Percentiles rank a stretch among this genome's conserved stretches.
phyloP scores from a whole-genome alignment of 2,888 invertebrate species.

The Sceliomorpha sp. region DNA sequence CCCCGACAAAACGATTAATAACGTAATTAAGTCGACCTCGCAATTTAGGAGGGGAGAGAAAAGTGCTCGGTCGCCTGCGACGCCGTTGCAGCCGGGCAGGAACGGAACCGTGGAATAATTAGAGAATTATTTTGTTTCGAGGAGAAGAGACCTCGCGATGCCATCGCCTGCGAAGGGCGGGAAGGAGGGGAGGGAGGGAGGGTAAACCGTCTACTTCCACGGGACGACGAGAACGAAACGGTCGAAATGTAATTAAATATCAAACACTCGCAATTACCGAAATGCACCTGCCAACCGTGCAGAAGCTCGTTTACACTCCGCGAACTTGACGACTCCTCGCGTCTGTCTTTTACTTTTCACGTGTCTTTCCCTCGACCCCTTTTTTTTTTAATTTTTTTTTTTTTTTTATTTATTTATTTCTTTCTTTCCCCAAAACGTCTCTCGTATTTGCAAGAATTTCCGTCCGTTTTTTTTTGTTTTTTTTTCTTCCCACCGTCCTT shows the following conservation, averaged over 20 bases:
- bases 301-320: constrained; percentile 26
- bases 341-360: background rate
- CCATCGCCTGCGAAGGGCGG: constrained; percentile 60
- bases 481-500: too few relatives aligned
- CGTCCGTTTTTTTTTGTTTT: too few relatives aligned
- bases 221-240: constrained; percentile 24
- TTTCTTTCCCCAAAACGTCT: too few relatives aligned
- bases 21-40: constrained; percentile 49
- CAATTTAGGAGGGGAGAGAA: constrained; percentile 27
- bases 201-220: constrained; percentile 8
- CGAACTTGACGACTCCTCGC: constrained; percentile 15
- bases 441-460: too few relatives aligned
- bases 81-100: constrained; percentile 26
- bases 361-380: too few relatives aligned
- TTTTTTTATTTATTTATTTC: too few relatives aligned
- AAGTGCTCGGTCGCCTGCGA: constrained; percentile 9
- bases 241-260: constrained; percentile 76
- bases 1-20: constrained; percentile 51
- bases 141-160: constrained; percentile 67
- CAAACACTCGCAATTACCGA: constrained; percentile 74
- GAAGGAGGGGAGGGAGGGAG: too few relatives aligned
- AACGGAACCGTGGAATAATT: constrained; percentile 66
- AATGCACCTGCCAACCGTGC: constrained; percentile 61
- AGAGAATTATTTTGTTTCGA: constrained; percentile 72
- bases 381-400: too few relatives aligned